phyloP scores from a whole-genome alignment of 2,888 invertebrate genomes.

The Lomographa bimaculata region DNA sequence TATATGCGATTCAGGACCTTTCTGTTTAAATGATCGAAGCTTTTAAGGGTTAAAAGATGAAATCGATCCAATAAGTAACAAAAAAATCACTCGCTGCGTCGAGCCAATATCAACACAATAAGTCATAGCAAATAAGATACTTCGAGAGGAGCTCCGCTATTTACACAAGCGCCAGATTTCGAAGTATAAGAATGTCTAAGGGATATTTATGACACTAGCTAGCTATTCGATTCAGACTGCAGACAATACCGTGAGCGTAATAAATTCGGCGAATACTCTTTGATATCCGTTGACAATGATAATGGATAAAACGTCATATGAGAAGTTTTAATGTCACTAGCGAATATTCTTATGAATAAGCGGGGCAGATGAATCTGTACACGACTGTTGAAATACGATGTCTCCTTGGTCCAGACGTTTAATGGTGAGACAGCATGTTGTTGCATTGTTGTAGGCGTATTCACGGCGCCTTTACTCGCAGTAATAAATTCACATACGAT shows the following conservation, averaged over 20 bases:
- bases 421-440: conserved; percentile 60
- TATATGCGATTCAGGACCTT: conserved; percentile 68
- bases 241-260: conserved; percentile 53
- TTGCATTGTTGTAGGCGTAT: conserved; percentile 67
- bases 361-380: conserved; percentile 74
- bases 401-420: conserved; percentile 56
- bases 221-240: conserved; percentile 50
- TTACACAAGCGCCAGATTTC: conserved; percentile 34
- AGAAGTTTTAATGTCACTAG: conserved; percentile 72
- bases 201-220: conserved; percentile 54
- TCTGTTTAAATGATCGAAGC: conserved; percentile 46
- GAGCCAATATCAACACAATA: conserved; percentile 43
- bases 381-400: conserved; percentile 77
- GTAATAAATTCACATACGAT: conserved; percentile 45
- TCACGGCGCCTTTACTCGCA: conserved; percentile 57
- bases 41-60: conserved; percentile 32
- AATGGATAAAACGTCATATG: conserved; percentile 66
- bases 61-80: conserved; percentile 32
- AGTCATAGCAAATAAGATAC: conserved; percentile 41
- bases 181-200: conserved; percentile 41
- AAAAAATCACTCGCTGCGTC: conserved; percentile 37
- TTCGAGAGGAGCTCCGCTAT: conserved; percentile 25
- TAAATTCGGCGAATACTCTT: conserved; percentile 65
- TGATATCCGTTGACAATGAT: conserved; percentile 68
- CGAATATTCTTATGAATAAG: conserved; percentile 70